Evolutionary conservation across 2,113 vertebrate genomes (phyloP), one percentile per base, ranked within the genome.

Genomic region (Orycteropus afer): DNA sequence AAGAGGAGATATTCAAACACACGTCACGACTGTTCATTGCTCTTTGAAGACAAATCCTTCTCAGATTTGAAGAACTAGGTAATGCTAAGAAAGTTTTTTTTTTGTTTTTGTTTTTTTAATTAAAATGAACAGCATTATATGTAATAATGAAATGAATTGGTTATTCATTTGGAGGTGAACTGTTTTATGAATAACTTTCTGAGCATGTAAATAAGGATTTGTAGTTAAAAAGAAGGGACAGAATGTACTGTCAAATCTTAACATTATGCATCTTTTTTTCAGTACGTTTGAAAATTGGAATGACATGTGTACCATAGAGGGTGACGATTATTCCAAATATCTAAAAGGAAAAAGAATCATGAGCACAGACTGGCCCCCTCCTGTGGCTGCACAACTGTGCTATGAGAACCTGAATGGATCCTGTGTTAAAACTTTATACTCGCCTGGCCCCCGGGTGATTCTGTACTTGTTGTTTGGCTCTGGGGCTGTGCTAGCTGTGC

Each of bases 381-480:
- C 40, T 5, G 34, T 22, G 4, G 3, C 61, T 1, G 10, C 5
- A 3, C 57, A 82, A 3, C 47, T 97, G 51, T 94, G 96, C 89
- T 95, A 90, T 0, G 51, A 95, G 67, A 81, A 90, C 1, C 1
- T 95, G 47, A 97, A 95, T 0, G n/a, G 47, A 20, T 95, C 96
- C 84, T 97, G 69, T 14, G 18, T 90, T 67, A 95, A 80, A 88
- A 53, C 22, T 5, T 1, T 90, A 45, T 91, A 94, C n/a, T 93
- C 84, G 0, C 47, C 55, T 0, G 90, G 18, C 3, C 22, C 74
- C 32, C 45, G 79, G 37, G 37, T 93, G 14, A 14, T 91, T 25
- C 95, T 97, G 1, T 97, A 92, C 63, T 0, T 13, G 4, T 27
- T 85, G 29, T 96, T 90, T 9, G 82, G 89, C 49, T 87, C 15